Conservation (phyloP, 2,797 vertebrate species). For the Adelosebastes latens region DNA sequence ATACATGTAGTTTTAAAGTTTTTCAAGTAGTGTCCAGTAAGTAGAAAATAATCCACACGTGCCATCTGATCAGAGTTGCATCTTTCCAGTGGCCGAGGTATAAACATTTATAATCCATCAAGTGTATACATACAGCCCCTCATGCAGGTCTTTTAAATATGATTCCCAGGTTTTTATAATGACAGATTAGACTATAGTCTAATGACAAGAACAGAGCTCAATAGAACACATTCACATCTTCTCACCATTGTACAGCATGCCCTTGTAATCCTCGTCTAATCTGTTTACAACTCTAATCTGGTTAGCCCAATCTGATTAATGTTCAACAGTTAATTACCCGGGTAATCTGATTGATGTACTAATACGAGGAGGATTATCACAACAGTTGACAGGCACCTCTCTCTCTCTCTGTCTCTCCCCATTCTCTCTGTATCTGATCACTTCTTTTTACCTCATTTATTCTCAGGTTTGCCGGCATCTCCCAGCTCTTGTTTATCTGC, state of each 20-base stretch:
- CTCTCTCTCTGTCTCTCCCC: neutral
- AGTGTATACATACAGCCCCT: neutral
- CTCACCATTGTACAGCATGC: constrained; percentile 3
- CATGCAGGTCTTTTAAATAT: neutral
- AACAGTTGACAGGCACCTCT: constrained; percentile 36
- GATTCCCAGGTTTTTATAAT: neutral
- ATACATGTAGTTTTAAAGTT: neutral
- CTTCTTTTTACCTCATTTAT: constrained; percentile 25
- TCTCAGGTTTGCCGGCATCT: constrained; percentile 19
- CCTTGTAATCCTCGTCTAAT: constrained; percentile 59
- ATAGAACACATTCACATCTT: constrained; percentile 3
- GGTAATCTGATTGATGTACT: constrained; percentile 60
- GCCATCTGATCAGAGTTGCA: neutral
- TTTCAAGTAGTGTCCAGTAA: neutral
- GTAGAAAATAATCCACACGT: neutral
- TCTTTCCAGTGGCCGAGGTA: neutral
- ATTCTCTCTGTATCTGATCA: neutral
- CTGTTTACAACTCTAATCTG: constrained; percentile 71
- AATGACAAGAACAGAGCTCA: neutral
- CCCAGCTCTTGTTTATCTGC: constrained; percentile 25
- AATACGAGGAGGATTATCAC: constrained; percentile 63
- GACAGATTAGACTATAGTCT: neutral
- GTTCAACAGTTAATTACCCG: constrained; percentile 59
- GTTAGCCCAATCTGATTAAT: constrained; percentile 66
- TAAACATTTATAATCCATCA: neutral